A percentile compares a stretch with the other conserved stretches of the same genome.
Evolutionary conservation across 2,113 vertebrate genomes (phyloP).

Genomic region (Psilopogon haemacephalus): DNA sequence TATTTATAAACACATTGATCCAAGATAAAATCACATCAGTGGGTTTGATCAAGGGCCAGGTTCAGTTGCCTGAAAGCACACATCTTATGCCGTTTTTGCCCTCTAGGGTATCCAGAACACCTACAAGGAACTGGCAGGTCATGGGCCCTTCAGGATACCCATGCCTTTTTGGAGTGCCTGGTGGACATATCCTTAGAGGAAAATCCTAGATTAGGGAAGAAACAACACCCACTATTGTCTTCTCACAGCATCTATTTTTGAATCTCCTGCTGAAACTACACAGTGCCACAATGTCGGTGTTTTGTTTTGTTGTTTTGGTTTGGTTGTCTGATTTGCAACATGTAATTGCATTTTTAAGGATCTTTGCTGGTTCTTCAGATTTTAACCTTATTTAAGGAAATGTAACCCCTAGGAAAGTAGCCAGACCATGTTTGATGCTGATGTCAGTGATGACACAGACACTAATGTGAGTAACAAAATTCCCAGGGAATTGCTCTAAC

Average conservation of each 20-base stretch:
- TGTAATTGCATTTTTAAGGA: neutral
- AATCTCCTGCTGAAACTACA: neutral
- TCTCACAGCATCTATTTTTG: neutral
- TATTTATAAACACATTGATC: neutral
- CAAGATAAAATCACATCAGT: constrained; percentile 2
- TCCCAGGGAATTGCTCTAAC: neutral
- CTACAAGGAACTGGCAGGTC: neutral
- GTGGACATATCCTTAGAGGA: neutral
- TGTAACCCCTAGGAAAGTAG: neutral
- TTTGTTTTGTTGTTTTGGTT: too few species aligned
- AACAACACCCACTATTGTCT: neutral
- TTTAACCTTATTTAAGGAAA: neutral
- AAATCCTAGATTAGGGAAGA: neutral
- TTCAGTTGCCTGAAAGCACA: neutral
- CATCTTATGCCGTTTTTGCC: neutral
- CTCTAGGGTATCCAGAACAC: neutral
- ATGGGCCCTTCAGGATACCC: constrained; percentile 20
- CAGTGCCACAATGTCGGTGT: neutral
- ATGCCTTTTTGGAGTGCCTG: constrained; percentile 19
- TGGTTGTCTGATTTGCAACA: neutral
- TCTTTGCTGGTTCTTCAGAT: neutral
- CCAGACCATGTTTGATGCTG: neutral
- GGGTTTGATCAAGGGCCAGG: neutral
- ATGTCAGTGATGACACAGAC: neutral
- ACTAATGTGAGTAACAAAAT: neutral